Evolutionary conservation across 92 coral and sea anemone genomes (phyloP), one percentile per base, ranked within the genome.

Genomic region (Plumapathes pennacea): DNA sequence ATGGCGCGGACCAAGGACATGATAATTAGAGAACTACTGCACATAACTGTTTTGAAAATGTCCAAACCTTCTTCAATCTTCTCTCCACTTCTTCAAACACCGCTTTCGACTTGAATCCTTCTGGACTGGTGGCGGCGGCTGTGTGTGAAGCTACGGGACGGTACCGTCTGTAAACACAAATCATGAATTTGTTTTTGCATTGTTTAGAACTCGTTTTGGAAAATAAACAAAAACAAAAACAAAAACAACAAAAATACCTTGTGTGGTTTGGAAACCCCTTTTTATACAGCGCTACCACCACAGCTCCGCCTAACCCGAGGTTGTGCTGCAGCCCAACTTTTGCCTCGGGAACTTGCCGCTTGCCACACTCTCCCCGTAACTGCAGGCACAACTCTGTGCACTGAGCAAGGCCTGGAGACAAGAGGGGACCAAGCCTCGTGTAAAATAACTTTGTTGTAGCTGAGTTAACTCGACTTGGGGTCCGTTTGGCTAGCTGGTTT

Each of bases 241-340:
- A 25, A 2, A 9, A 4, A 14, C 9, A 21, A 45, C 1, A 12
- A 42, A 20, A 19, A 2, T 28, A 90, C 96, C 90, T 79, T 43
- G 65, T 58, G 50, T 83, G 72, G 49, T 60, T 51, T 2, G 98
- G 98, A 60, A 92, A 92, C 20, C 94, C 98, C 28, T 84, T 47
- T 38, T 67, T 88, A 68, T 92, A 92, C 7, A 89, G 48, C 5
- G 87, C 98, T 26, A 92, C 95, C 5, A 92, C 90, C 34, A 92
- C 98, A 28, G 98, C 98, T 5, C 98, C 96, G 3, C 98, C 98
- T 51, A 92, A 54, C 25, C 98, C 98, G 37, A 92, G 76, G 69
- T 92, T 92, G 38, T 92, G 98, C 54, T 92, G 98, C 11, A 92
- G 82, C 0, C 83, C 98, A 8, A 92, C 63, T 19, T 61, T 78